phyloP scores from a whole-genome alignment of 2,888 invertebrate species.

The Eristalis intricaria region DNA sequence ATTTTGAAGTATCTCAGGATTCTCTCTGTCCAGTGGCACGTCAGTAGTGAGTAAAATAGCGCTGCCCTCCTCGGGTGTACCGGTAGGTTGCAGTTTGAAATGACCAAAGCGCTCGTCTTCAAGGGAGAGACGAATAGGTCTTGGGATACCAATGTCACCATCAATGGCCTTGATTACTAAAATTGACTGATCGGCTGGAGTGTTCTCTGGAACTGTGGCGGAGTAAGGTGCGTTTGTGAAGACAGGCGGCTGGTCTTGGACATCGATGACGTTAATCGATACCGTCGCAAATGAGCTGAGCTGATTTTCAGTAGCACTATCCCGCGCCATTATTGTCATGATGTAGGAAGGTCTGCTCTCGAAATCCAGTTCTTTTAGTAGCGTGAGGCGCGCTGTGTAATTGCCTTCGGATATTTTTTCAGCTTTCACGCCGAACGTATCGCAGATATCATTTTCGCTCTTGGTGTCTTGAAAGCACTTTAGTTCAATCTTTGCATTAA shows the following conservation, averaged over 20 bases:
- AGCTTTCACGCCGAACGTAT: constrained; percentile 86
- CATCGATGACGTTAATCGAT: constrained; percentile 88
- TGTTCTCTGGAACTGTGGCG: constrained; percentile 89
- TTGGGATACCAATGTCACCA: constrained; percentile 89
- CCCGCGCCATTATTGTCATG: constrained; percentile 86
- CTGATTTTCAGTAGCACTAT: constrained; percentile 84
- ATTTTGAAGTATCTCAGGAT: constrained; percentile 87
- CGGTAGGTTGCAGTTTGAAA: constrained; percentile 84
- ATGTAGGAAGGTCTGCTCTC: constrained; percentile 89
- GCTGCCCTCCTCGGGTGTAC: constrained; percentile 83
- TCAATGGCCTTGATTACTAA: constrained; percentile 89
- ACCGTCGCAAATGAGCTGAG: constrained; percentile 87
- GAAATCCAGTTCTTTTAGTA: constrained; percentile 88
- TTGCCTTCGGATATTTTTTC: constrained; percentile 86
- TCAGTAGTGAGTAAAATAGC: constrained; percentile 85
- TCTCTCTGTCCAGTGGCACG: constrained; percentile 88
- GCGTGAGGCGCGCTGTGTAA: constrained; percentile 86
- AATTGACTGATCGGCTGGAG: constrained; percentile 85
- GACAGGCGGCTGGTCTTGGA: constrained; percentile 92
- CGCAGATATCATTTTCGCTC: constrained; percentile 86
- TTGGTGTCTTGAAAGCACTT: constrained; percentile 84
- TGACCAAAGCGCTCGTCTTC: constrained; percentile 87
- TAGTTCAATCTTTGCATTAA: constrained; percentile 87
- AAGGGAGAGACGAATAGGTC: constrained; percentile 85
- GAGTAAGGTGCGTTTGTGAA: constrained; percentile 91